phyloP scores from a whole-genome alignment of 2,113 vertebrate genomes.

The Myxocyprinus asiaticus region DNA sequence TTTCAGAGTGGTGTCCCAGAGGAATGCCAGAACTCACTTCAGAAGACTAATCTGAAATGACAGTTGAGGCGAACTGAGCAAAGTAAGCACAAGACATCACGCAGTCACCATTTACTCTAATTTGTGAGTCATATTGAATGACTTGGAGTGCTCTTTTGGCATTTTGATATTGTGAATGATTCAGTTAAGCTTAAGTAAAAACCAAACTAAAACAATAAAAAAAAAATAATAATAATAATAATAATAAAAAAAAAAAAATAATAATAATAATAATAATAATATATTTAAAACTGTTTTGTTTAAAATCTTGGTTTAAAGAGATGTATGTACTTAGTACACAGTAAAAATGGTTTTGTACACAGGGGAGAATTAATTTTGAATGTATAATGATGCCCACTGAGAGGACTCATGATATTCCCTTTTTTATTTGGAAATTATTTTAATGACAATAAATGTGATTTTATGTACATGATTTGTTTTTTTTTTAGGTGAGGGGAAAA shows the following conservation, averaged over 20 bases:
- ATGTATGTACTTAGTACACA: background rate
- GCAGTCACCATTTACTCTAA: background rate
- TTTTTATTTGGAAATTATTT: too few species aligned
- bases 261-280: too few species aligned
- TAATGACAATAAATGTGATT: too few species aligned
- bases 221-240: too few species aligned
- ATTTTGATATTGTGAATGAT: too few species aligned
- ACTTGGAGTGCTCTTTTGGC: background rate
- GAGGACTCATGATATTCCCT: background rate
- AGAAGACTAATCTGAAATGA: conserved; percentile 5
- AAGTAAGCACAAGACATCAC: conserved; percentile 4
- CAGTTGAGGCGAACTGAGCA: conserved; percentile 2
- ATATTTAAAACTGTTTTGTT: conserved; percentile 1
- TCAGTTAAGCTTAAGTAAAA: too few species aligned
- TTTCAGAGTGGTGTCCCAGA: background rate
- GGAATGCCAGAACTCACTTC: conserved; percentile 25
- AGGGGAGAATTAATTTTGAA: background rate
- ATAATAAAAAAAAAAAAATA: too few species aligned
- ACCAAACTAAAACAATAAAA: too few species aligned
- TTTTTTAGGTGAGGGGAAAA: too few species aligned
- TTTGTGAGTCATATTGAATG: background rate
- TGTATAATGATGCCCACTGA: background rate
- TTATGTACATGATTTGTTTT: too few species aligned
- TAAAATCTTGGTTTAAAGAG: background rate
- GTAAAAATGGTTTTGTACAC: background rate